These are phyloP conservation scores for Prorops nasuta DNA, from an alignment of 1,140 invertebrate species.

Conservation along the genomic window DNA sequence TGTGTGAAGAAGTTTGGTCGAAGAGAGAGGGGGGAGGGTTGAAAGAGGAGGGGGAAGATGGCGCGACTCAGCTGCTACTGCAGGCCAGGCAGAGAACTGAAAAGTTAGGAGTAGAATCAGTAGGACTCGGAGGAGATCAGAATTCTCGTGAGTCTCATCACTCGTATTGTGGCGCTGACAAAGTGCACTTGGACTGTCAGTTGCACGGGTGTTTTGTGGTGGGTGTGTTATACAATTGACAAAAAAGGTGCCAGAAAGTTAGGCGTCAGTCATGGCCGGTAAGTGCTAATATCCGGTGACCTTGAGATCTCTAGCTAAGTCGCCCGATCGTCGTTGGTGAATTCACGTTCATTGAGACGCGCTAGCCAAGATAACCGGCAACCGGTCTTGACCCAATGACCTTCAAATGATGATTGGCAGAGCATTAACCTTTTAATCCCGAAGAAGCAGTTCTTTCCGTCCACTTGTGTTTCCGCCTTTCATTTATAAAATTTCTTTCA, in stretches of 20 bases:
- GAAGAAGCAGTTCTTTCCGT: too few species aligned
- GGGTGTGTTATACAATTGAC: too few species aligned
- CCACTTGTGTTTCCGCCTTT: too few species aligned
- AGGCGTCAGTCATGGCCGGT: constrained; percentile 40
- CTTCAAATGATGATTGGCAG: constrained; percentile 28
- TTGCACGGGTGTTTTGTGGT: constrained; percentile 32
- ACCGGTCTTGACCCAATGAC: constrained; percentile 48
- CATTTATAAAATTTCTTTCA: too few species aligned
- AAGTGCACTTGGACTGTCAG: constrained; percentile 26
- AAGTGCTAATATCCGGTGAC: constrained; percentile 17
- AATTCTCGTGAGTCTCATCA: constrained; percentile 16
- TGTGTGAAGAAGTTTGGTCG: too few species aligned
- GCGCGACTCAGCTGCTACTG: constrained; percentile 15
- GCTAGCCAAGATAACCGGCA: constrained; percentile 19
- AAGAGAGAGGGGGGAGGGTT: not conserved
- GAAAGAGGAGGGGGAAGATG: not conserved
- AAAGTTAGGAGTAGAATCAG: not conserved
- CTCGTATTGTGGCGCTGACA: constrained; percentile 36
- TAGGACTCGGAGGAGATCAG: not conserved
- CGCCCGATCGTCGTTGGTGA: not conserved
- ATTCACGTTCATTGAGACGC: constrained; percentile 18
- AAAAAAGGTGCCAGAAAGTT: too few species aligned
- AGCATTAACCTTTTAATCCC: constrained; percentile 9
- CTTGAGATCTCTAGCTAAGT: too few species aligned
- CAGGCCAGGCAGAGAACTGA: too few species aligned